These are phyloP conservation scores for Nothocercus nigrocapillus DNA, from an alignment of 2,113 vertebrate species.

Conservation along the genomic window DNA sequence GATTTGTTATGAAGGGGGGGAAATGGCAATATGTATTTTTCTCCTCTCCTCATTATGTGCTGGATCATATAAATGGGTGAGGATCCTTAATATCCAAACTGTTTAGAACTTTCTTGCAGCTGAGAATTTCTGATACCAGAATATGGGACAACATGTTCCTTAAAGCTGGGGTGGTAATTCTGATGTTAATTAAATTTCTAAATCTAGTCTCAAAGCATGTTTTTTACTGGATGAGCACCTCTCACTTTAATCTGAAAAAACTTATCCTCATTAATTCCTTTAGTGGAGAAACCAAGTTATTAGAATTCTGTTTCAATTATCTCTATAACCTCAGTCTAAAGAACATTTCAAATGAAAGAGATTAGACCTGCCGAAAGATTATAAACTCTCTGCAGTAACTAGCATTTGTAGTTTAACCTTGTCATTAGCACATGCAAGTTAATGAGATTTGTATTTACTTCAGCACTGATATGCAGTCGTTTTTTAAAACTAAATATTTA, in stretches of 20 bases:
- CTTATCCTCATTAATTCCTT: not conserved
- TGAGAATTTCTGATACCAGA: not conserved
- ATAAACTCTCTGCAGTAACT: not conserved
- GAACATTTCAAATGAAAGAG: not conserved
- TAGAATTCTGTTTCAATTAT: not conserved
- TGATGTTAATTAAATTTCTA: slow-evolving; percentile 8
- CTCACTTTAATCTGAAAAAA: not conserved
- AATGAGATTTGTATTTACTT: not conserved
- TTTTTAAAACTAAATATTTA: slow-evolving; percentile 1
- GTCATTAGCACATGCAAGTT: not conserved
- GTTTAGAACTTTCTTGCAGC: not conserved
- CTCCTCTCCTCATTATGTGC: not conserved
- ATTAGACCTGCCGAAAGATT: not conserved
- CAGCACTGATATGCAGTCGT: not conserved
- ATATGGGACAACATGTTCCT: not conserved
- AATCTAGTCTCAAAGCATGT: not conserved
- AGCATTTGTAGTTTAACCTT: not conserved
- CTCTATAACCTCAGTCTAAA: not conserved
- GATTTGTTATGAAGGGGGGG: not conserved
- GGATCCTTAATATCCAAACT: not conserved
- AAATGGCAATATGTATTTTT: not conserved
- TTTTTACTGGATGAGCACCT: not conserved
- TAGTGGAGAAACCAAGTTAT: not conserved
- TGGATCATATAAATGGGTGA: not conserved
- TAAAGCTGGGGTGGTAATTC: not conserved